Evolutionary conservation across 23 tunicate species (phyloP), one percentile per base, ranked within the genome.

Genomic region (Botrylloides violaceus): DNA sequence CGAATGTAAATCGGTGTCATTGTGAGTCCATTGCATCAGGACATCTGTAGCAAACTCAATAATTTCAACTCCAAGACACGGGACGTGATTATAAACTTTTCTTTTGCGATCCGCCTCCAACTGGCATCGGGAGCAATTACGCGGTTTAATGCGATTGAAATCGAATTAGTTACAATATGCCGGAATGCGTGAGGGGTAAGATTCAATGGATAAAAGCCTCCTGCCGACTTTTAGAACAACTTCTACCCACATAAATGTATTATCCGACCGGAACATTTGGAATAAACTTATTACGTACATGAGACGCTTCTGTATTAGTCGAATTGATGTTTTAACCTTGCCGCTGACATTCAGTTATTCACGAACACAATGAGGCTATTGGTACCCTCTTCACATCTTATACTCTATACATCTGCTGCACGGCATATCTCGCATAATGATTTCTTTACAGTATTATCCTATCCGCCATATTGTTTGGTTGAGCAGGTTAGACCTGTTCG

Each of bases 121-220:
- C 74, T 68, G 74, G 27, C 37, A 68, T 26, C n/a, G 31, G 74
- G 37, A 36, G 2, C 74, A 68, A 39, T 68, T 68, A 68, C 74
- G 37, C 57, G 37, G 58, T 24, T 36, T 32, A 68, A 68, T 68
- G 74, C 74, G 74, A 68, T 39, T 60, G 2, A 68, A 68, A 68
- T 68, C 58, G 74, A 68, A 68, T 68, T 68, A 68, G 56, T 63
- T 63, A 63, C 70, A 63, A 63, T 63, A 7, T 31, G 70, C 32
- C 34, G 35, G 35, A 33, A 63, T 3, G 33, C 32, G 70, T 31
- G 70, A 33, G 36, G 29, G 29, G 33, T 63, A 33, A 28, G 36
- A 63, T 31, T 28, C 35, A 63, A 63, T 31, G 35, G 70, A 63
- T 63, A 63, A 63, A 63, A 28, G 70, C 3, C 70, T 31, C 70